These are phyloP conservation scores for Pangasius macronema DNA, from an alignment of 2,797 vertebrate species.

Conservation along the genomic window DNA sequence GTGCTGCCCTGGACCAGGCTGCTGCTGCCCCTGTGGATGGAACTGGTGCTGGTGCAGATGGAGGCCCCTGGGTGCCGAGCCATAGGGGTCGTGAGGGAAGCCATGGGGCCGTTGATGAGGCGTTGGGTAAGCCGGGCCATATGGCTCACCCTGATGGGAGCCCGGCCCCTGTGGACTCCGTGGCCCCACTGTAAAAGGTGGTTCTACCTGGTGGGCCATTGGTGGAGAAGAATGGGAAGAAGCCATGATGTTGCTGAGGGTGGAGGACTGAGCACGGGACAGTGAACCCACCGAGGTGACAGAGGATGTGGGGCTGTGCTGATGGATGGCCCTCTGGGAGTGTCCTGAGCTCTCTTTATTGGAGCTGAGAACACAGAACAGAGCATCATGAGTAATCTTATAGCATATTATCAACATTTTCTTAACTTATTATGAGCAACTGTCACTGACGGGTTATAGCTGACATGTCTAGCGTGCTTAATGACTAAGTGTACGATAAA, in stretches of 20 bases:
- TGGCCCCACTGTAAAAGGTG: constrained; percentile 72
- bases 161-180: constrained; percentile 62
- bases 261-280: constrained; percentile 88
- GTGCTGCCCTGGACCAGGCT: constrained; percentile 66
- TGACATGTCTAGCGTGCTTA: background rate
- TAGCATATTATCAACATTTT: background rate
- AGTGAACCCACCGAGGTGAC: constrained; percentile 90
- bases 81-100: constrained; percentile 73
- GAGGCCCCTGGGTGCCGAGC: constrained; percentile 74
- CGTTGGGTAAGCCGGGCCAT: constrained; percentile 62
- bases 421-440: background rate
- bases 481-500: background rate
- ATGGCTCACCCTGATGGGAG: constrained; percentile 77
- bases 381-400: background rate
- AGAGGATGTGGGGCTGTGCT: constrained; percentile 95
- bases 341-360: constrained; percentile 82
- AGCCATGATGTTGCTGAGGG: constrained; percentile 80
- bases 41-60: constrained; percentile 68
- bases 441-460: background rate
- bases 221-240: constrained; percentile 72
- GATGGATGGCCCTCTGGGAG: constrained; percentile 83
- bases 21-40: constrained; percentile 66
- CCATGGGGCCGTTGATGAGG: constrained; percentile 64
- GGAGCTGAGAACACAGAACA: constrained; percentile 77
- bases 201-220: constrained; percentile 78